These are phyloP conservation scores for Drosophila takahashii DNA, from an alignment of 1,140 invertebrate species.

Conservation along the genomic window DNA sequence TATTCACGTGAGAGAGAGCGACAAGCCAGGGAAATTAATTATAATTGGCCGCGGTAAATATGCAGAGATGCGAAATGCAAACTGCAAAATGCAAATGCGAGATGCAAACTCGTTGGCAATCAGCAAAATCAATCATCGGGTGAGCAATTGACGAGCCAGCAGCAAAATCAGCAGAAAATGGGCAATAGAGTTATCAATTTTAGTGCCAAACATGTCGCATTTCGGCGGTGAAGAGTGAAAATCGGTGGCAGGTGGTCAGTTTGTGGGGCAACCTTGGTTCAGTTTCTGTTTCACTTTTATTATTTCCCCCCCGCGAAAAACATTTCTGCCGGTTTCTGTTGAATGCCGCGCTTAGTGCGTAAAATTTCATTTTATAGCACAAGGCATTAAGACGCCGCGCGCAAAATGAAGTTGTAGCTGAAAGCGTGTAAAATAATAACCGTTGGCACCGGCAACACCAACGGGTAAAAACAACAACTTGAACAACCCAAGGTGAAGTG, in stretches of 20 bases:
- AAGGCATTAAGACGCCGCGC: conserved; percentile 47
- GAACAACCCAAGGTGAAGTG: conserved; percentile 47
- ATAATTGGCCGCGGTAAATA: conserved; percentile 75
- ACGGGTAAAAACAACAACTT: conserved; percentile 30
- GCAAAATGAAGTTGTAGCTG: conserved; percentile 72
- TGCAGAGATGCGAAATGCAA: conserved; percentile 44
- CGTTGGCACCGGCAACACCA: conserved; percentile 14
- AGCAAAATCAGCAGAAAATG: conserved; percentile 47
- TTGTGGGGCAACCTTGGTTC: conserved; percentile 48
- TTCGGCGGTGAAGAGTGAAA: conserved; percentile 22
- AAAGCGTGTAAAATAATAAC: conserved; percentile 64
- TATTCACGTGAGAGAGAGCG: conserved; percentile 25
- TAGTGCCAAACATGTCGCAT: conserved; percentile 71
- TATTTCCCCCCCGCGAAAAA: neutral
- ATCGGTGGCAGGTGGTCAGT: conserved; percentile 31
- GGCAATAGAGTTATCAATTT: conserved; percentile 82
- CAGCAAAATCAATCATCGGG: conserved; percentile 76
- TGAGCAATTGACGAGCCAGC: conserved; percentile 72
- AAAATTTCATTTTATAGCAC: conserved; percentile 76
- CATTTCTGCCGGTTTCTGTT: conserved; percentile 25
- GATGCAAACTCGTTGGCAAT: conserved; percentile 73
- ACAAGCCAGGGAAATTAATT: conserved; percentile 69
- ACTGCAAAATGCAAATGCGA: conserved; percentile 46
- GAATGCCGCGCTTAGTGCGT: conserved; percentile 57
- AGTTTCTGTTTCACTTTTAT: conserved; percentile 40